Evolutionary conservation across 1,140 invertebrate genomes (phyloP), one percentile per base, ranked within the genome.

Genomic region (Drosophila lini): DNA sequence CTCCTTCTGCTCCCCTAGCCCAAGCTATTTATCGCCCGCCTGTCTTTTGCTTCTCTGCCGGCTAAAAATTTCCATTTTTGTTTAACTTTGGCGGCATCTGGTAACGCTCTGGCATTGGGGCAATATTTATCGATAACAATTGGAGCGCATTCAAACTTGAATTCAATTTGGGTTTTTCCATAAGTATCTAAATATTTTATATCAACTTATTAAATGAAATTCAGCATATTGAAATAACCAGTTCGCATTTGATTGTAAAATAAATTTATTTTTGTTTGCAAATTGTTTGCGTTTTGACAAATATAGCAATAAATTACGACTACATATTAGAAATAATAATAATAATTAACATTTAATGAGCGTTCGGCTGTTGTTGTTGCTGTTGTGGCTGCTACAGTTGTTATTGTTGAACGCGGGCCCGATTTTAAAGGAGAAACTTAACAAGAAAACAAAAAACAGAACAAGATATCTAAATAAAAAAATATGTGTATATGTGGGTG

Each of bases 261-360:
- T 81, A 69, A 77, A 74, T 84, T 80, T 78, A 73, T 77, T 53
- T 83, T 63, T 83, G 47, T 45, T 80, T 81, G 68, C 74, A 81
- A 71, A 55, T 62, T 77, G 63, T 64, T 75, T 68, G 68, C 80
- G 63, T 56, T 83, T 64, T 79, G 61, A 81, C 81, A 80, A 67
- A 62, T 73, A 38, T 80, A 67, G 74, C 69, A 83, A 84, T 85
- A 85, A 86, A 73, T 88, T 85, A 85, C 36, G 65, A 59, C 84
- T 89, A 88, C 16, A 75, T 76, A 73, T 84, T 84, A 84, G 65
- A 85, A 88, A 85, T 79, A 81, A 83, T 85, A 83, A 65, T 81
- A 85, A 64, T 85, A 74, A 70, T 86, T 88, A 88, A 88, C 80
- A 88, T 59, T 78, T 83, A 89, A 80, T 86, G 74, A 82, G 79